phyloP scores from a whole-genome alignment of 2,888 invertebrate genomes.

The Hyppa rectilinea region DNA sequence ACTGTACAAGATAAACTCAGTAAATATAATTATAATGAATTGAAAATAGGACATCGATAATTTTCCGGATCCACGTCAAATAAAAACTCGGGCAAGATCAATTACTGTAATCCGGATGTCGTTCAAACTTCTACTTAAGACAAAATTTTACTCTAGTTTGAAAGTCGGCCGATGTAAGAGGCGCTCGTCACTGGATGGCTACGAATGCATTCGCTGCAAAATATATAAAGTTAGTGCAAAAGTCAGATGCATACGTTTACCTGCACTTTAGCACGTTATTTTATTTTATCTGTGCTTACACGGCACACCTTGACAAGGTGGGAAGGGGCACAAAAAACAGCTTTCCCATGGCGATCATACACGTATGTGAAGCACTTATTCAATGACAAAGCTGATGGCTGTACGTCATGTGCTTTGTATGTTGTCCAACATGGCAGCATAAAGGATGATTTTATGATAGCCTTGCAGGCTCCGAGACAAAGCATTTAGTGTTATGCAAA shows the following conservation, averaged over 20 bases:
- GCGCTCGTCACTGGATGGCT: conserved; percentile 34
- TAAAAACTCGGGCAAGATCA: not conserved
- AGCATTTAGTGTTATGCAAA: not conserved
- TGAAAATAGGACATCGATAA: not conserved
- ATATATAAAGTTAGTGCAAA: conserved; percentile 46
- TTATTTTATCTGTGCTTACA: conserved; percentile 34
- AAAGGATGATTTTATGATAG: not conserved
- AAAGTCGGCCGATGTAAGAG: conserved; percentile 30
- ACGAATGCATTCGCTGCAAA: conserved; percentile 21
- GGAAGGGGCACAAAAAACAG: conserved; percentile 32
- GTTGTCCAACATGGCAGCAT: not conserved
- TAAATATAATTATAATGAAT: not conserved
- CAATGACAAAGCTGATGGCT: not conserved
- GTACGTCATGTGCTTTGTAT: conserved; percentile 27
- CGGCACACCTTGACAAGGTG: conserved; percentile 13
- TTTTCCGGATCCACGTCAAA: not conserved
- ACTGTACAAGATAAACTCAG: too few relatives aligned
- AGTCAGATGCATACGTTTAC: conserved; percentile 20
- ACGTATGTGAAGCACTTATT: conserved; percentile 37
- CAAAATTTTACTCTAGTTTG: conserved; percentile 46
- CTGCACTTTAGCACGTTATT: conserved; percentile 41
- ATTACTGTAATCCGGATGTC: not conserved
- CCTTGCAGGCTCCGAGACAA: not conserved
- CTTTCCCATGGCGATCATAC: conserved; percentile 13
- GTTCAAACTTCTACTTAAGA: not conserved